Percentiles rank a stretch among this genome's conserved stretches.
phyloP scores from a whole-genome alignment of 2,888 invertebrate genomes.

The Eristalis intricaria region DNA sequence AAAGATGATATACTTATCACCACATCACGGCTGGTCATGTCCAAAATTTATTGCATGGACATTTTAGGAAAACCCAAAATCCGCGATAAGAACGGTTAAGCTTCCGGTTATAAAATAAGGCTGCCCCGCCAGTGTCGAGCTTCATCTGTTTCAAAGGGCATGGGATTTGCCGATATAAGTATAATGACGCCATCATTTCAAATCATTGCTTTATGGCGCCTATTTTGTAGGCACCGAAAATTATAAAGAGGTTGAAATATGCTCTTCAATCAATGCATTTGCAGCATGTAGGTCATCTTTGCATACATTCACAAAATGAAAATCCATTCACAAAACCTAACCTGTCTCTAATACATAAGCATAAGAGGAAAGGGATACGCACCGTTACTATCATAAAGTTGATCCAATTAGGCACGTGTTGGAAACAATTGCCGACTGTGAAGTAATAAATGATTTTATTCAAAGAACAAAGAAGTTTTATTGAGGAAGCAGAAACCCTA shows the following conservation, averaged over 20 bases:
- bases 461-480: constrained; percentile 36
- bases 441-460: constrained; percentile 43
- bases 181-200: not conserved
- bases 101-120: not conserved
- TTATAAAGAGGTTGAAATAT: not conserved
- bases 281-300: not conserved
- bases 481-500: constrained; percentile 39
- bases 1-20: no score
- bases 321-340: constrained; percentile 9
- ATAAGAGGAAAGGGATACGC: not conserved
- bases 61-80: not conserved
- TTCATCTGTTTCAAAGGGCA: not conserved
- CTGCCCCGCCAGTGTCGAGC: not conserved
- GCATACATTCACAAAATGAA: not conserved
- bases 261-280: not conserved
- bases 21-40: not conserved
- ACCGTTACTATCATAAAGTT: constrained; percentile 10
- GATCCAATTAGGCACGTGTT: constrained; percentile 38
- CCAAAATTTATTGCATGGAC: not conserved
- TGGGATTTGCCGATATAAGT: not conserved
- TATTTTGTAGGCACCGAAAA: not conserved
- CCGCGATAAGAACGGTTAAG: not conserved
- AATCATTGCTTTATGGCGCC: not conserved
- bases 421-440: constrained; percentile 32
- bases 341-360: constrained; percentile 9